Evolutionary conservation across 2,888 invertebrate genomes (phyloP), one percentile per base, ranked within the genome.

Genomic region (Cremastobaeus sp.): DNA sequence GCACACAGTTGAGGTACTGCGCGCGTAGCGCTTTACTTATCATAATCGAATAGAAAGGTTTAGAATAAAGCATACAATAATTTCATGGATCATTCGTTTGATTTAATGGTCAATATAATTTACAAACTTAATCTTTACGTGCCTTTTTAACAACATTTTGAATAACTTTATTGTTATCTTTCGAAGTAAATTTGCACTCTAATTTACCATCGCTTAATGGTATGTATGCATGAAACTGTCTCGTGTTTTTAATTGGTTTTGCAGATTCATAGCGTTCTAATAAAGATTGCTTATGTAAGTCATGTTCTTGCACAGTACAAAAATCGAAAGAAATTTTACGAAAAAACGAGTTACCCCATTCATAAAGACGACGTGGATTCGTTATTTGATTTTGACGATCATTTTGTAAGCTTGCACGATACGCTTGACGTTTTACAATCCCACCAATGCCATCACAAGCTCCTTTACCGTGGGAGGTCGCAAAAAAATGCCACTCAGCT

Each of bases 391-490:
- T 35, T 12, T 35, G 5, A 14, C 14, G n/a, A 3, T 3, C 8
- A 9, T 14, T 11, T 14, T 35, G 35, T 14, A 11, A 35, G 3
- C 35, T 35, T 9, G 11, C 3, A 3, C n/a, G 3, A 14, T 12
- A 35, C 11, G 35, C 35, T 9, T n/a, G 3, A 14, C 35, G 11
- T 35, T 35, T 35, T 5, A 35, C 35, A 3, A 14, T 35, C 14
- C 35, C 35, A 3, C 35, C 14, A 12, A 35, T 35, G 11, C 35
- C 14, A 12, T 35, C 35, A 14, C 35, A 35, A 35, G 35, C 12
- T 14, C 35, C 35, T 35, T 11, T 35, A n/a, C 32, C 32, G 32
- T 32, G 32, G 9, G 32, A 32, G 32, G 32, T 32, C 9, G 32
- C 32, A 32, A 32, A 11, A 14, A 35, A 35, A 14, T 35, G 35